Evolutionary conservation across 2,888 invertebrate genomes (phyloP), one percentile per base, ranked within the genome.

Genomic region (Pachycephus smyrnensis): DNA sequence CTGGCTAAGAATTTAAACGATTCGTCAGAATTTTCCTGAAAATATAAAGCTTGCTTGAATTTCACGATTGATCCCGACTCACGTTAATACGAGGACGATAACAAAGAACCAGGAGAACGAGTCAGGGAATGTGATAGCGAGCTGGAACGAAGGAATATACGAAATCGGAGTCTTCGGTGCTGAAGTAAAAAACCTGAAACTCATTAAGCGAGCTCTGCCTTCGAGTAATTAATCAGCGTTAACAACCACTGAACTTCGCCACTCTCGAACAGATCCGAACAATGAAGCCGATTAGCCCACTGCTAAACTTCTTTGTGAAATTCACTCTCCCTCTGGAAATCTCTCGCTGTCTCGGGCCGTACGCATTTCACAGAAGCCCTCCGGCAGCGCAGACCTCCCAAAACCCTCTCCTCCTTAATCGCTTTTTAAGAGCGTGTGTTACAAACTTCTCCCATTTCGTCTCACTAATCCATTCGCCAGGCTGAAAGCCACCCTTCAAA

Each of bases 221-320:
- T 81, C 82, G 83, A 82, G 85, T 82, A 86, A 88, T 88, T 88
- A 88, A 88, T 88, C 87, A 84, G 82, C 82, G 82, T 86, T 86
- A 84, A 84, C 82, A 80, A 76, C 80, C 80, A 79, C 80, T 81
- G 81, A 81, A 79, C 79, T 79, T 74, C 80, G 75, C 75, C 79
- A 82, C n/a, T 80, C 79, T 35, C 71, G 32, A 32, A 30, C 68
- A 32, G 40, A 78, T 78, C 80, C 78, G 68, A 76, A 80, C 82
- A 84, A 84, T 79, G 82, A 81, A 80, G 79, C 75, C 81, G 83
- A 82, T 84, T 80, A 82, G 80, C 76, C 75, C 75, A 69, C 75
- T 77, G 79, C 80, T 73, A 80, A 76, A 75, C 71, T 69, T 77
- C 77, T 76, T 76, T 75, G 71, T 69, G 76, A 78, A 75, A 80